These are phyloP conservation scores for Drosophila cognata DNA, from an alignment of 2,888 invertebrate species.

Conservation along the genomic window DNA sequence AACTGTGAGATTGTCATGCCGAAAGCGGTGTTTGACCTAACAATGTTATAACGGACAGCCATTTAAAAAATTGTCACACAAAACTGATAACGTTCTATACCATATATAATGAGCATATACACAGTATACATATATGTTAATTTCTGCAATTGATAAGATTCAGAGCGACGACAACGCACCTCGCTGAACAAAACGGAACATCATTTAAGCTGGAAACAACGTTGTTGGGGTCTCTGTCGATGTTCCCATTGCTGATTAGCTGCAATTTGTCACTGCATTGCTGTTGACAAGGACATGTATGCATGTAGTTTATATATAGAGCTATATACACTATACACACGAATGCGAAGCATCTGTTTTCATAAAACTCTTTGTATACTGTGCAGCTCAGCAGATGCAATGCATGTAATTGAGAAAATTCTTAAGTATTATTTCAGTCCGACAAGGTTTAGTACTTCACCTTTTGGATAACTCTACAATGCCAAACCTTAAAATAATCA, in stretches of 20 bases:
- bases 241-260: conserved; percentile 62
- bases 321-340: conserved; percentile 1
- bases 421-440: not conserved
- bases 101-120: conserved; percentile 18
- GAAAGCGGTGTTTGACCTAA: conserved; percentile 76
- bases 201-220: conserved; percentile 29
- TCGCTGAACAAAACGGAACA: conserved; percentile 35
- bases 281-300: conserved; percentile 71
- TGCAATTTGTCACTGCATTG: conserved; percentile 66
- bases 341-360: conserved; percentile 4
- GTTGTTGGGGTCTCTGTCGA: conserved; percentile 21
- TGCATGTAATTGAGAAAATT: not conserved
- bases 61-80: conserved; percentile 61
- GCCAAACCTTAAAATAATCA: not conserved
- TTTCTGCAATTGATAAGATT: conserved; percentile 71
- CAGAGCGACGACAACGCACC: conserved; percentile 39
- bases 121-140: conserved; percentile 52
- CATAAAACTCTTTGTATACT: conserved; percentile 15
- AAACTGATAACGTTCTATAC: conserved; percentile 45
- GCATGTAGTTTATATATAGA: conserved; percentile 23
- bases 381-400: not conserved
- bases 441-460: not conserved
- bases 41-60: conserved; percentile 68
- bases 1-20: conserved; percentile 54
- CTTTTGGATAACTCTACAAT: not conserved